phyloP scores from a whole-genome alignment of 2,888 invertebrate species.

The Galerucella calmariensis region DNA sequence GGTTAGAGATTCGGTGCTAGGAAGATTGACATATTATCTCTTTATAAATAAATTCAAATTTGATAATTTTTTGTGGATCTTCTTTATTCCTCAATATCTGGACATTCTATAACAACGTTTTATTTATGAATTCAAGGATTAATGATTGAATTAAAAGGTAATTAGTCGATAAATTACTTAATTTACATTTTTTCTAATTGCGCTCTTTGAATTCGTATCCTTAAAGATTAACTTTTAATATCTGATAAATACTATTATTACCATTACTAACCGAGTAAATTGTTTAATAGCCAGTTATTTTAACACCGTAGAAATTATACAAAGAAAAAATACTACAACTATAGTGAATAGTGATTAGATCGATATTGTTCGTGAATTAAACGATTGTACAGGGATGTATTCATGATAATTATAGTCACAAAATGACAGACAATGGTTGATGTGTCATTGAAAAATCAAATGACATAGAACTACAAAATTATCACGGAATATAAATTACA shows the following conservation, averaged over 20 bases:
- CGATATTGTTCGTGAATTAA: too few species aligned
- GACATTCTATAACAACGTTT: slow-evolving; percentile 7
- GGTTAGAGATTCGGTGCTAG: too few species aligned
- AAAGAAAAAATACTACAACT: too few species aligned
- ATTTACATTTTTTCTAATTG: slow-evolving; percentile 22
- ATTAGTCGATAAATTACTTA: slow-evolving; percentile 26
- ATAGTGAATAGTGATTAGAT: too few species aligned
- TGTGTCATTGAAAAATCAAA: too few species aligned
- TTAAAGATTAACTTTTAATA: slow-evolving; percentile 20
- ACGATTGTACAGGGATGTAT: too few species aligned
- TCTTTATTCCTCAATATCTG: background rate
- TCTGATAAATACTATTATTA: slow-evolving; percentile 26
- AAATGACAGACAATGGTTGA: too few species aligned
- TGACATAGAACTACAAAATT: too few species aligned
- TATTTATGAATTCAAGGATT: slow-evolving; percentile 25
- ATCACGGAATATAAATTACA: too few species aligned
- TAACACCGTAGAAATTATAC: slow-evolving; percentile 9
- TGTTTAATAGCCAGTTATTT: slow-evolving; percentile 26
- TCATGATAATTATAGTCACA: too few species aligned
- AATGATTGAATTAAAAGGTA: slow-evolving; percentile 25
- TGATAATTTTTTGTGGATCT: background rate
- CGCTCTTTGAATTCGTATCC: slow-evolving; percentile 18
- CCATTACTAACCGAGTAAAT: slow-evolving; percentile 18
- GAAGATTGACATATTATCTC: too few species aligned
- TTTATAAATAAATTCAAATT: too few species aligned